Evolutionary conservation across 2,113 vertebrate genomes (phyloP).

Genomic region (Amia ocellicauda): DNA sequence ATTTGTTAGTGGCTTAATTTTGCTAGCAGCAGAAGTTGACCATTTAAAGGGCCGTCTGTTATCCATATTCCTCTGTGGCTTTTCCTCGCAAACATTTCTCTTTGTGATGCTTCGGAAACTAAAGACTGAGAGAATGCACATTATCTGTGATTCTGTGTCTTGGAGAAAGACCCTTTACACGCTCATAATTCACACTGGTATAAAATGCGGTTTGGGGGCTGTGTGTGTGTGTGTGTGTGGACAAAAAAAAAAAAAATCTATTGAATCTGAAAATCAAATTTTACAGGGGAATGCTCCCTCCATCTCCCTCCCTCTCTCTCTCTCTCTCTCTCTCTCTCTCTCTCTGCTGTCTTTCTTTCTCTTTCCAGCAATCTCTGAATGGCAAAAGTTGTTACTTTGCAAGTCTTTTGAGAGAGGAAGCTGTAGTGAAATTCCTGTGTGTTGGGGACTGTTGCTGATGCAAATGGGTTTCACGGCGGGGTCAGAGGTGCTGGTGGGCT

Average conservation of each 20-base stretch:
- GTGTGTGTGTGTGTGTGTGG: constrained; percentile 26
- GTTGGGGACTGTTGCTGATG: constrained; percentile 32
- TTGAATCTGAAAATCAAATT: constrained; percentile 27
- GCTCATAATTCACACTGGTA: constrained; percentile 29
- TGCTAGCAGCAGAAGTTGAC: not conserved
- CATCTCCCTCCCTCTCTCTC: constrained; percentile 2
- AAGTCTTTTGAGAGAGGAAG: constrained; percentile 22
- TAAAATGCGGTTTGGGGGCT: not conserved
- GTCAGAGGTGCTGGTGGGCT: constrained; percentile 22
- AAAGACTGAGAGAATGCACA: constrained; percentile 43
- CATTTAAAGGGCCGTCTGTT: not conserved
- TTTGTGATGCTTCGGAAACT: constrained; percentile 35
- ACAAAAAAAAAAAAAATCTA: constrained; percentile 12
- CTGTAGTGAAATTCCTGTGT: constrained; percentile 13
- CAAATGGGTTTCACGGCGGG: constrained; percentile 22
- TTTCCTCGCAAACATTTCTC: not conserved
- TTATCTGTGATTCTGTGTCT: constrained; percentile 52
- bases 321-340: not conserved
- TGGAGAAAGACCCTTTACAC: constrained; percentile 41
- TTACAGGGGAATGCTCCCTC: constrained; percentile 17
- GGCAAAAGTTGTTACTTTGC: constrained; percentile 23
- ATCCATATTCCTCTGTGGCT: not conserved
- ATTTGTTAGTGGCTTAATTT: not conserved
- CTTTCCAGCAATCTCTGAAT: constrained; percentile 9
- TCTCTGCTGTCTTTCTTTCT: constrained; percentile 11